Conservation (phyloP, 2,113 vertebrate genomes). For the Ciconia boyciana region DNA sequence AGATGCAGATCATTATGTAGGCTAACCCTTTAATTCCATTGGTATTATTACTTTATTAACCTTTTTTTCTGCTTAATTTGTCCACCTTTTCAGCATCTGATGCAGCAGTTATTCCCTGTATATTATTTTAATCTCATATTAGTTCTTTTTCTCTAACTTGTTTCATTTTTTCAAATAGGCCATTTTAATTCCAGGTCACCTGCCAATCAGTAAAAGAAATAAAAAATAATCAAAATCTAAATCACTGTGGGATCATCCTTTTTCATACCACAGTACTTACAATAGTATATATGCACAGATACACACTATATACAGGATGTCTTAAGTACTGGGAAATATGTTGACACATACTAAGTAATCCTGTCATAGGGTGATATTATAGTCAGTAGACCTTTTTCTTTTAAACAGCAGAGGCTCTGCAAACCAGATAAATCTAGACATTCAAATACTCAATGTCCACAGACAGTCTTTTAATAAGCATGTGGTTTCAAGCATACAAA, state of each 20-base stretch:
- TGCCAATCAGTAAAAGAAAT: background rate
- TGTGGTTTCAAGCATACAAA: background rate
- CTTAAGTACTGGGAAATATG: background rate
- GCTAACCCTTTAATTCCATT: background rate
- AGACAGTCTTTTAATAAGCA: background rate
- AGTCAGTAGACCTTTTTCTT: background rate
- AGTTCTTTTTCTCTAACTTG: background rate
- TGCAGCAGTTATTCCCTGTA: background rate
- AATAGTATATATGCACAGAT: background rate
- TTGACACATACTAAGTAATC: background rate
- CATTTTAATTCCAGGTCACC: background rate
- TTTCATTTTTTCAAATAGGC: background rate
- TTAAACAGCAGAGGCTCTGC: background rate
- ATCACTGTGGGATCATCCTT: background rate
- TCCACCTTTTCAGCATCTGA: background rate
- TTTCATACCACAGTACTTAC: background rate
- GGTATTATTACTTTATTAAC: background rate
- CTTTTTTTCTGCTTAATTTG: background rate
- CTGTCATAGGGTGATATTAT: background rate
- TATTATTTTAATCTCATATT: background rate
- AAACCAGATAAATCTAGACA: background rate
- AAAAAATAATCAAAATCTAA: background rate
- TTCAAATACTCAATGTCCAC: background rate
- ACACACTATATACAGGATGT: too few species aligned
- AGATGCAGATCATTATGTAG: background rate